phyloP scores from a whole-genome alignment of 2,888 invertebrate species.

The Eristalis tenax region DNA sequence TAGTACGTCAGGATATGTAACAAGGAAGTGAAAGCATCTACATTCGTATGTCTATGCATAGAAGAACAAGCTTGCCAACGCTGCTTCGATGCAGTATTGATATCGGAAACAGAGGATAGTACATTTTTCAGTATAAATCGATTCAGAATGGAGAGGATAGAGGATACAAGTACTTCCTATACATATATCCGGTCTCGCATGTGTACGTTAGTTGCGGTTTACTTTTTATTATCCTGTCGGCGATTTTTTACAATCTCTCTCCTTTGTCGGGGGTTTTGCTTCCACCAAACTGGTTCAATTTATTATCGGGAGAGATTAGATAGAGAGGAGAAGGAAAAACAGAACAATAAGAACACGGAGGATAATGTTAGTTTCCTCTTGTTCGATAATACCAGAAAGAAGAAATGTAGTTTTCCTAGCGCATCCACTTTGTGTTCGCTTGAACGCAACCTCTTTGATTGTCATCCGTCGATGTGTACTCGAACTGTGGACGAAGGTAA shows the following conservation, averaged over 20 bases:
- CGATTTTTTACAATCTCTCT: constrained; percentile 39
- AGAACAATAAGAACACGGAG: constrained; percentile 10
- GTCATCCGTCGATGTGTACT: constrained; percentile 5
- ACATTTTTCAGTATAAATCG: constrained; percentile 68
- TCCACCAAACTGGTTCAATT: constrained; percentile 7
- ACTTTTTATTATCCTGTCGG: constrained; percentile 35
- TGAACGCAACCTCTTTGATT: not conserved
- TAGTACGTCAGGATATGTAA: constrained; percentile 43
- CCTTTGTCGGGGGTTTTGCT: constrained; percentile 25
- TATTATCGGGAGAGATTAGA: constrained; percentile 31
- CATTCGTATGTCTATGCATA: constrained; percentile 19
- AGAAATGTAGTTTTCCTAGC: constrained; percentile 23
- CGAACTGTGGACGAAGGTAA: not conserved
- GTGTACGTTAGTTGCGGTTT: constrained; percentile 46
- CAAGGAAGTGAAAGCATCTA: constrained; percentile 41
- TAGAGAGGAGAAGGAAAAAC: constrained; percentile 8
- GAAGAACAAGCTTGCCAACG: constrained; percentile 42
- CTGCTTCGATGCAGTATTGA: constrained; percentile 32
- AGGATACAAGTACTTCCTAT: constrained; percentile 44
- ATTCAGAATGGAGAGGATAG: constrained; percentile 36
- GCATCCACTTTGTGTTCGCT: constrained; percentile 10
- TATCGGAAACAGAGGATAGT: constrained; percentile 45
- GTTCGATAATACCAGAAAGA: constrained; percentile 4
- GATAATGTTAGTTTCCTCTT: constrained; percentile 22
- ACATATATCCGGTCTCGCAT: constrained; percentile 49